Base-by-base conservation (phyloP, 2,888 invertebrate species). In the Zaprionus lineosus region DNA sequence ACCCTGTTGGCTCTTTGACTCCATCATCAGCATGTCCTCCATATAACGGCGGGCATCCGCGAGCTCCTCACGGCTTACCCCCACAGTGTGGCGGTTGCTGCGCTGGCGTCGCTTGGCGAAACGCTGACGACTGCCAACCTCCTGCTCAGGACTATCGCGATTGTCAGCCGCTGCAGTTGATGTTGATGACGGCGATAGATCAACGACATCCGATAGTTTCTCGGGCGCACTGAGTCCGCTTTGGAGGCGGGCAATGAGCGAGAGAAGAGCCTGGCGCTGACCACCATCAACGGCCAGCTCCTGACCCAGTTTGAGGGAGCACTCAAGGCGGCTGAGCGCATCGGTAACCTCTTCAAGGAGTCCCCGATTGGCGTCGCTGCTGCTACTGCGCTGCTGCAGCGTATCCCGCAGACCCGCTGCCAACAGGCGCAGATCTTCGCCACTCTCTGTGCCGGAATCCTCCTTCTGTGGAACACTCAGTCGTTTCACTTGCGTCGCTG, bases 11-110 rank as follows among this genome's bases (percentile, higher is more conserved):
- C 78, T 41, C 74, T 87, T 81, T 39, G 79, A 85, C 28, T 91
- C 91, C 52, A 90, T 88, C 37, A 92, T 85, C 3, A 91, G 88
- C 86, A 92, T 92, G 76, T 93, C 93, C 88, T 95, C 94, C 70
- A 96, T 93, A 84, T 95, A 92, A 53, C 93, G 92, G 36, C 96
- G 91, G 0, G 96, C 96, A 76, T 94, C 93, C 1, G 94, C 95
- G 16, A 96, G 89, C 84, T 96, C 96, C 86, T 95, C 95, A 34
- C 93, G 92, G 28, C 95, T 95, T 11, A 96, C 96, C 37, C 95
- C 96, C 14, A 96, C 95, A 0, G 96, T 96, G 88, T 96, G 95
- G 0, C 96, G 91, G 37, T 92, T 92, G 61, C 93, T 92, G 19
- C 94, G 92, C 65, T 92, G 91, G 51, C 93, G 92, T 6, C 92